These are phyloP conservation scores for Chymomyza amoena DNA, from an alignment of 2,888 invertebrate species.

Conservation along the genomic window DNA sequence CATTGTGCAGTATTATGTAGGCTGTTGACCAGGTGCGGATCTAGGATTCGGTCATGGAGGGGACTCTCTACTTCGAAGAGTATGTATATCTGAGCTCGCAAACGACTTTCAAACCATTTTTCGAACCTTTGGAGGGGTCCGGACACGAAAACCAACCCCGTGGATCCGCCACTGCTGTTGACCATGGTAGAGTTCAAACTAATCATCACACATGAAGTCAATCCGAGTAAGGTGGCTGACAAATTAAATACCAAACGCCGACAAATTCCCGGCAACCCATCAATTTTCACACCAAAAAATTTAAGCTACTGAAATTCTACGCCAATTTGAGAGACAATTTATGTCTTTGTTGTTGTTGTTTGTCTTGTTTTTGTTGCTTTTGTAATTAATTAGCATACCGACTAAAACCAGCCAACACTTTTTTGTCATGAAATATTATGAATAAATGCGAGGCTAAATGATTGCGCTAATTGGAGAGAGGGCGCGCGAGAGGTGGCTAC, in stretches of 20 bases:
- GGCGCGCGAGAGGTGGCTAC: constrained; percentile 34
- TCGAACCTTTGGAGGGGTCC: too few relatives aligned
- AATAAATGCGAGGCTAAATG: constrained; percentile 2
- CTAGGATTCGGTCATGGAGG: too few relatives aligned
- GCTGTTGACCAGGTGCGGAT: too few relatives aligned
- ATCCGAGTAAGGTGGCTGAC: background rate
- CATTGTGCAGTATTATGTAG: constrained; percentile 13
- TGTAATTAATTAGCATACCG: constrained; percentile 41
- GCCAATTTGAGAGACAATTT: constrained; percentile 53
- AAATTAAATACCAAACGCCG: background rate
- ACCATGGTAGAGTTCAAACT: background rate
- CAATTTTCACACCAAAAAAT: background rate
- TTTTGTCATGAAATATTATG: background rate
- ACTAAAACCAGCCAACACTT: background rate
- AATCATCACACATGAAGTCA: background rate
- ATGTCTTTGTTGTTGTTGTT: constrained; percentile 20
- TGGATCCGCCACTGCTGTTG: too few relatives aligned
- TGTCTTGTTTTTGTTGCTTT: constrained; percentile 25
- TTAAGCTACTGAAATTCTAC: constrained; percentile 16
- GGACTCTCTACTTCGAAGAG: too few relatives aligned
- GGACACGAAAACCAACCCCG: too few relatives aligned
- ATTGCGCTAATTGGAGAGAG: constrained; percentile 9
- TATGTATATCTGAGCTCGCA: too few relatives aligned
- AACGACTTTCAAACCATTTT: too few relatives aligned
- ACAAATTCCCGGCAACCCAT: background rate